Conservation (phyloP, 23 tunicate genomes). For the Styela clava region DNA sequence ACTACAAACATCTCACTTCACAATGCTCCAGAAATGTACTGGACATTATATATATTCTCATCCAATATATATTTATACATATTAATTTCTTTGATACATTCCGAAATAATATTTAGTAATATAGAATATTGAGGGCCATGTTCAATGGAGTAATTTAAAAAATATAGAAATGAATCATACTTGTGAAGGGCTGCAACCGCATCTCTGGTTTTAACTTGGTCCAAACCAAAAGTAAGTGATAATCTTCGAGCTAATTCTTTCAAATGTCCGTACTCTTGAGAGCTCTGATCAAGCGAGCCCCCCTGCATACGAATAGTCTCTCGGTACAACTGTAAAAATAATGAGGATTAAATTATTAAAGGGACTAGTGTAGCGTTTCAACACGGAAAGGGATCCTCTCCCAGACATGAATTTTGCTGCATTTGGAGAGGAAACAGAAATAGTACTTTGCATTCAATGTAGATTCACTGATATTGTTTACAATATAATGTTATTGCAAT, state of each 20-base stretch:
- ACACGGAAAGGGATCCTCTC: neutral
- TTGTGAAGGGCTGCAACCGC: slow-evolving; percentile 95
- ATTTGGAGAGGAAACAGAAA: neutral
- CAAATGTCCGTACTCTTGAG: slow-evolving; percentile 93
- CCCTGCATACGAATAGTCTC: slow-evolving; percentile 79
- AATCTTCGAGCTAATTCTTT: slow-evolving; percentile 94
- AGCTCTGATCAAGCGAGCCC: slow-evolving; percentile 70
- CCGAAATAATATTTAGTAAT: too few species aligned
- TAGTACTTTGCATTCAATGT: too few species aligned
- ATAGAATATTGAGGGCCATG: too few species aligned
- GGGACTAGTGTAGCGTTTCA: neutral
- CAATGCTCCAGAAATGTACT: too few species aligned
- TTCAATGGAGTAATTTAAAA: too few species aligned
- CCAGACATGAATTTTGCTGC: neutral
- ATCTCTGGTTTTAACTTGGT: slow-evolving; percentile 85
- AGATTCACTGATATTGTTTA: too few species aligned
- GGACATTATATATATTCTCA: too few species aligned
- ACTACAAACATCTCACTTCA: too few species aligned
- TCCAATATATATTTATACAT: too few species aligned
- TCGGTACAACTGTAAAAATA: slow-evolving; percentile 44
- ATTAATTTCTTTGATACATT: too few species aligned
- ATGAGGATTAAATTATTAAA: neutral
- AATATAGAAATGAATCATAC: too few species aligned
- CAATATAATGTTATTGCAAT: too few species aligned
- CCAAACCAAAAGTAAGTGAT: slow-evolving; percentile 95